phyloP scores from a whole-genome alignment of 1,140 invertebrate species.

The Danaus melanippus region DNA sequence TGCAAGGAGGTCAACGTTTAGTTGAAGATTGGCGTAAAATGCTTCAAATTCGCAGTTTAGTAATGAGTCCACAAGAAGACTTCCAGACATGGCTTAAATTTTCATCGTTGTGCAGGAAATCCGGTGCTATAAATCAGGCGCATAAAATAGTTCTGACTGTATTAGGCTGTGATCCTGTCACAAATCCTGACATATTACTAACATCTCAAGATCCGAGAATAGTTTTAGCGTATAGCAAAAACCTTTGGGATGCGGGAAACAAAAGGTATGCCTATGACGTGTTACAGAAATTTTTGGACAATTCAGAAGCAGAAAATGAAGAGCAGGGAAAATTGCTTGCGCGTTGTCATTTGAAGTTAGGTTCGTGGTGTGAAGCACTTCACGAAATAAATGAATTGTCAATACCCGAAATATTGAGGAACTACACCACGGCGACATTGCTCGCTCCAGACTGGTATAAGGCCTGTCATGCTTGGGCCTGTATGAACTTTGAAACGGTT shows the following conservation, averaged over 20 bases:
- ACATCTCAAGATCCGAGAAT: conserved; percentile 85
- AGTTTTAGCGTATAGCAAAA: conserved; percentile 95
- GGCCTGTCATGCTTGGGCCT: conserved; percentile 98
- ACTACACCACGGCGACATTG: conserved; percentile 90
- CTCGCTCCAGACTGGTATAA: conserved; percentile 93
- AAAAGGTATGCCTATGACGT: conserved; percentile 84
- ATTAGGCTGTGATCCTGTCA: conserved; percentile 84
- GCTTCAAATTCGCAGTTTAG: conserved; percentile 94
- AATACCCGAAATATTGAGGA: conserved; percentile 87
- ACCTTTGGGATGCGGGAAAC: conserved; percentile 90
- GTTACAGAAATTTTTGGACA: conserved; percentile 84
- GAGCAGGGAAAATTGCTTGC: conserved; percentile 83
- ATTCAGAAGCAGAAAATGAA: conserved; percentile 75
- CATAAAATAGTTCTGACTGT: conserved; percentile 93
- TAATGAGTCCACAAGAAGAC: conserved; percentile 93
- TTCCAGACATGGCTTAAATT: conserved; percentile 98
- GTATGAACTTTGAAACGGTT: conserved; percentile 98
- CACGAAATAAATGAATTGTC: conserved; percentile 87
- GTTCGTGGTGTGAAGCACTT: conserved; percentile 90
- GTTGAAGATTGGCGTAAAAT: conserved; percentile 99
- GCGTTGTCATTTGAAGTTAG: conserved; percentile 90
- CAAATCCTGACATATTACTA: conserved; percentile 77
- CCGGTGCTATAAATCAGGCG: conserved; percentile 87
- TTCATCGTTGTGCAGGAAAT: conserved; percentile 96
- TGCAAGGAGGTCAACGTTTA: conserved; percentile 94